These are phyloP conservation scores for Amazona guildingii DNA, from an alignment of 2,113 vertebrate species.

Conservation along the genomic window DNA sequence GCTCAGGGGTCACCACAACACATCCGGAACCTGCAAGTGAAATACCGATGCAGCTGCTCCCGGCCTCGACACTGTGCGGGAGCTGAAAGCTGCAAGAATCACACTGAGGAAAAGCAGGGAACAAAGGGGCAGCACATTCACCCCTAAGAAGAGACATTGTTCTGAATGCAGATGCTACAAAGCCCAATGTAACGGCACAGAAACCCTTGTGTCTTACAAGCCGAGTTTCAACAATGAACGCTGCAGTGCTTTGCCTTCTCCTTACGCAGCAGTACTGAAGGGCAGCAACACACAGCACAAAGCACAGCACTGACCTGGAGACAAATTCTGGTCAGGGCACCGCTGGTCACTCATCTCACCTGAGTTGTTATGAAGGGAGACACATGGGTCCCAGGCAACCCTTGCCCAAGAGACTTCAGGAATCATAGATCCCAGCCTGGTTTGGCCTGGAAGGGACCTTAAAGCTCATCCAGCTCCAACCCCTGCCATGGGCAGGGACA, in stretches of 20 bases:
- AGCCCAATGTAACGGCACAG: neutral
- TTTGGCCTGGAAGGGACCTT: neutral
- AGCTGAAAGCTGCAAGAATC: neutral
- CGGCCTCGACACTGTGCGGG: fast-evolving
- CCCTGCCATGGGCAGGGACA: neutral
- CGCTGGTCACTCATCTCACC: fast-evolving
- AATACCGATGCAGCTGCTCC: fast-evolving
- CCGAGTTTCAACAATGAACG: neutral
- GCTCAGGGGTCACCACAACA: no score
- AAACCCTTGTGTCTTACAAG: neutral
- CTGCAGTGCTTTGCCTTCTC: no score
- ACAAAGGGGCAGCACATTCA: neutral
- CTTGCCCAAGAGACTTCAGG: fast-evolving
- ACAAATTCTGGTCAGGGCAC: fast-evolving
- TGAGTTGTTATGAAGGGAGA: fast-evolving
- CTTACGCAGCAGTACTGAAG: fast-evolving
- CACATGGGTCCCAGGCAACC: fast-evolving
- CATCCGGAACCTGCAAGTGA: neutral
- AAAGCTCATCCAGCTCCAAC: neutral
- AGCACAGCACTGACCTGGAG: neutral
- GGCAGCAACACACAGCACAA: fast-evolving
- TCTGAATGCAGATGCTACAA: neutral
- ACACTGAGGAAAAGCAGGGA: neutral
- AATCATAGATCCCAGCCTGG: neutral
- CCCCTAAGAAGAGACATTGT: neutral